Evolutionary conservation across 2,888 invertebrate genomes (phyloP).

Genomic region (Chrysolina haemoptera): DNA sequence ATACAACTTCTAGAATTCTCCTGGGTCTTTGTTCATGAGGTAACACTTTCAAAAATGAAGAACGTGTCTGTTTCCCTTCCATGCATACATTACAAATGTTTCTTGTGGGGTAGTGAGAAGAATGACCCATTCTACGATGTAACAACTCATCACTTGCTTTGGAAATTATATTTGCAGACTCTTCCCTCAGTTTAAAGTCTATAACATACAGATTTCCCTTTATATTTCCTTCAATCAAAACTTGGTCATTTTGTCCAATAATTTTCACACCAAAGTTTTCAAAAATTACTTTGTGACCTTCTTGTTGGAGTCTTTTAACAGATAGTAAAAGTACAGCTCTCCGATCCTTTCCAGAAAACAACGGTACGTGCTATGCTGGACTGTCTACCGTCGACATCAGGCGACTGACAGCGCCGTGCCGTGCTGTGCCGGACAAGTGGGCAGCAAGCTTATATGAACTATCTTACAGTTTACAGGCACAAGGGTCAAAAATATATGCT

Average conservation of each 20-base stretch:
- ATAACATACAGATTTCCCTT: not conserved
- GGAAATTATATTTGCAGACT: not conserved
- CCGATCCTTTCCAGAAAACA: too few species aligned
- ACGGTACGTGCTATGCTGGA: too few species aligned
- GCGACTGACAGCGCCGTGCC: too few species aligned
- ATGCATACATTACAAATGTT: not conserved
- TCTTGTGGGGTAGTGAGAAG: not conserved
- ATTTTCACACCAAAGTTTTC: not conserved
- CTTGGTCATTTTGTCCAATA: not conserved
- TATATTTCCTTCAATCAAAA: not conserved
- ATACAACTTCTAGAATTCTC: not conserved
- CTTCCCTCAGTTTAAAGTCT: not conserved
- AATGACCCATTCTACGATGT: slow-evolving; percentile 1
- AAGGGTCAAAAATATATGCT: too few species aligned
- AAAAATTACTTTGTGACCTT: not conserved
- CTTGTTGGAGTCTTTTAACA: not conserved
- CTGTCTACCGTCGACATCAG: too few species aligned
- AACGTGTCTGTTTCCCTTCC: not conserved
- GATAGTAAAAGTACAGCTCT: too few species aligned
- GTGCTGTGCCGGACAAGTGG: too few species aligned
- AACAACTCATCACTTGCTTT: not conserved
- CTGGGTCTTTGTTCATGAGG: not conserved
- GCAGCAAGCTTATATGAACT: too few species aligned
- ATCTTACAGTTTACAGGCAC: too few species aligned
- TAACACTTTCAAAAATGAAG: not conserved